A percentile compares a stretch with the other conserved stretches of the same genome.
Conservation (phyloP, 1,140 invertebrate genomes). For the Brachionus rubens region DNA sequence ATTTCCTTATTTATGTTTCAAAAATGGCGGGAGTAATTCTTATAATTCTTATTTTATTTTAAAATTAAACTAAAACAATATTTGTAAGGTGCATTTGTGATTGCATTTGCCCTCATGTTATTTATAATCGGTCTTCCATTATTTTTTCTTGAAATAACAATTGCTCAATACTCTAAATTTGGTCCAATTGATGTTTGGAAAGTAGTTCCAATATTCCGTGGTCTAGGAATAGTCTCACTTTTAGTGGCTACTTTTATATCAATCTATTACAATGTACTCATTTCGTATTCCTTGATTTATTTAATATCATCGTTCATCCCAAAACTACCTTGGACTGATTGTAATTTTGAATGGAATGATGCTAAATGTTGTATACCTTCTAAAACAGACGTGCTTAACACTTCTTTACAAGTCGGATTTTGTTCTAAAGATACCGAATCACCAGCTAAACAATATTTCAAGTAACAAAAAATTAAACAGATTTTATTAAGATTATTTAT, state of each 20-base stretch:
- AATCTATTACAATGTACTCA: constrained; percentile 48
- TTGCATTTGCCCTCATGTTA: constrained; percentile 67
- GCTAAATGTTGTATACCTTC: constrained; percentile 41
- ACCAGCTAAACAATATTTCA: constrained; percentile 27
- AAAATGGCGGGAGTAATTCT: constrained; percentile 38
- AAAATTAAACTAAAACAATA: neutral
- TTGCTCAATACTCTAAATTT: constrained; percentile 74
- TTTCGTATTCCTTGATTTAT: constrained; percentile 47
- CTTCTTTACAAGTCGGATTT: neutral
- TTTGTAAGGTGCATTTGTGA: constrained; percentile 67
- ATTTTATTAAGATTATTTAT: neutral
- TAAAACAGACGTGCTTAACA: neutral
- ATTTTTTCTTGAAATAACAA: constrained; percentile 71
- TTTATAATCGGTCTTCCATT: constrained; percentile 69
- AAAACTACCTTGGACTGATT: constrained; percentile 68
- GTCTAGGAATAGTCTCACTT: constrained; percentile 56
- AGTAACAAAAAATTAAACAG: neutral
- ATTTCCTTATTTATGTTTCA: constrained; percentile 44
- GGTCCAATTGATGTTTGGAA: constrained; percentile 74
- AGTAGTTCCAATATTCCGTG: constrained; percentile 72
- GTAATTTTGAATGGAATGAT: constrained; percentile 58
- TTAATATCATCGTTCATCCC: constrained; percentile 63
- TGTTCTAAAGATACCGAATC: constrained; percentile 7
- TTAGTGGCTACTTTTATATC: constrained; percentile 5
- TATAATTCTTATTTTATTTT: neutral